Evolutionary conservation across 2,888 invertebrate species (phyloP).

Genomic region (Lagria hirta): DNA sequence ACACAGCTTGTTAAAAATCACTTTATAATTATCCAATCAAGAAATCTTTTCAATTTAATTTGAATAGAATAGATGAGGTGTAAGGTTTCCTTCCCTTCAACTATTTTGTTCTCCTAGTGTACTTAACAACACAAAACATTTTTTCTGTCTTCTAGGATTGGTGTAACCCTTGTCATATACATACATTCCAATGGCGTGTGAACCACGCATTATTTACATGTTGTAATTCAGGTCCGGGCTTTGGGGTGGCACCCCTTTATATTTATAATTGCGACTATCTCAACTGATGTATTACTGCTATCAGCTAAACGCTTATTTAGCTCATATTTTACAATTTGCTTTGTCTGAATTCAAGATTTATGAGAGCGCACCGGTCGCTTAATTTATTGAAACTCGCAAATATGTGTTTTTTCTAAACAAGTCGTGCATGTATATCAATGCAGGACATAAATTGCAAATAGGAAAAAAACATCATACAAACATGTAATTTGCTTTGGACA

Average conservation of each 20-base stretch:
- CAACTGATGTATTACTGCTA: constrained; percentile 30
- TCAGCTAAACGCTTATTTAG: constrained; percentile 32
- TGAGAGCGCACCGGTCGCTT: no score
- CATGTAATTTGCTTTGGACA: no score
- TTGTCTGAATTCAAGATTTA: no score
- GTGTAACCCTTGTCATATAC: no score
- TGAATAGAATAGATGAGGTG: constrained; percentile 19
- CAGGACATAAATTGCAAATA: no score
- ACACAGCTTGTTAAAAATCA: constrained; percentile 7
- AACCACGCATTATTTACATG: constrained; percentile 29
- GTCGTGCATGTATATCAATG: no score
- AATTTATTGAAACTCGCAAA: no score
- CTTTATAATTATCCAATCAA: constrained; percentile 24
- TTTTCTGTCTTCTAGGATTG: constrained; percentile 24
- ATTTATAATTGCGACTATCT: constrained; percentile 34
- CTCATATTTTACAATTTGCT: constrained; percentile 30
- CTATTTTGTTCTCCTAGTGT: constrained; percentile 22
- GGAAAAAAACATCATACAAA: no score
- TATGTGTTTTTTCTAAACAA: no score
- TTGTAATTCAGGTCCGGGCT: constrained; percentile 25
- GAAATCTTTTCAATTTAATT: constrained; percentile 6
- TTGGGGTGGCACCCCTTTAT: constrained; percentile 32
- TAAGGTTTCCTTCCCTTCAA: constrained; percentile 25
- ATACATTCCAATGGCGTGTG: constrained; percentile 24
- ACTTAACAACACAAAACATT: constrained; percentile 20